Evolutionary conservation across 2,888 invertebrate genomes (phyloP).

Genomic region (Acronicta aceris): DNA sequence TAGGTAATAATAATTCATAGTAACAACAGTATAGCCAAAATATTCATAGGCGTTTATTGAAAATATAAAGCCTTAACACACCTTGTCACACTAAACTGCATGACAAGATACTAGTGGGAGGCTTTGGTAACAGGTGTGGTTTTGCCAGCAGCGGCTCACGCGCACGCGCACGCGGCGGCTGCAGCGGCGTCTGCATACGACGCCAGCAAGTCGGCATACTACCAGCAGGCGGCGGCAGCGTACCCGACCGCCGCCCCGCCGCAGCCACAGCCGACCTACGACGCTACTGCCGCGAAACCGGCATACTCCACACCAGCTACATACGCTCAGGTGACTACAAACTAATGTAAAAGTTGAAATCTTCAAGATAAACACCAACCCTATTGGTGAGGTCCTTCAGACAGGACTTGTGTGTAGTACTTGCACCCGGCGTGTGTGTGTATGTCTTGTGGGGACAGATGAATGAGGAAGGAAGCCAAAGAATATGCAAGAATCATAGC

Average conservation of each 20-base stretch:
- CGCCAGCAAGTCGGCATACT: constrained; percentile 95
- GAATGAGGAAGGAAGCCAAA: too few species aligned
- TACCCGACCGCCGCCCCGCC: constrained; percentile 90
- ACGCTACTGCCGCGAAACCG: constrained; percentile 90
- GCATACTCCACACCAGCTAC: constrained; percentile 92
- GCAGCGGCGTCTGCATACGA: constrained; percentile 92
- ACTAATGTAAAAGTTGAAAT: background rate
- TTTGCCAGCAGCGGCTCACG: constrained; percentile 79
- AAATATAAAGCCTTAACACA: background rate
- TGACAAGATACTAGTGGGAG: constrained; percentile 39
- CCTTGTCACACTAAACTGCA: background rate
- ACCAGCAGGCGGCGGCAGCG: constrained; percentile 93
- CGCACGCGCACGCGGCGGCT: constrained; percentile 86
- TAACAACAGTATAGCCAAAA: background rate
- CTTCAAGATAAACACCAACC: too few species aligned
- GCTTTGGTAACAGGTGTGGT: constrained; percentile 43
- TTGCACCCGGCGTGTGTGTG: too few species aligned
- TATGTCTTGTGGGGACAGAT: too few species aligned
- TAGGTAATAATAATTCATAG: too few species aligned
- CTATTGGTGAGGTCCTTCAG: too few species aligned
- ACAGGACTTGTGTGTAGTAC: too few species aligned
- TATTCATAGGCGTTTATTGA: background rate
- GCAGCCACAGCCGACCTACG: constrained; percentile 89
- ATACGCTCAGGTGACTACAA: constrained; percentile 89
- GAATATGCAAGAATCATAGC: too few species aligned